Conservation (phyloP, 2,888 invertebrate genomes). For the Eupithecia inturbata region DNA sequence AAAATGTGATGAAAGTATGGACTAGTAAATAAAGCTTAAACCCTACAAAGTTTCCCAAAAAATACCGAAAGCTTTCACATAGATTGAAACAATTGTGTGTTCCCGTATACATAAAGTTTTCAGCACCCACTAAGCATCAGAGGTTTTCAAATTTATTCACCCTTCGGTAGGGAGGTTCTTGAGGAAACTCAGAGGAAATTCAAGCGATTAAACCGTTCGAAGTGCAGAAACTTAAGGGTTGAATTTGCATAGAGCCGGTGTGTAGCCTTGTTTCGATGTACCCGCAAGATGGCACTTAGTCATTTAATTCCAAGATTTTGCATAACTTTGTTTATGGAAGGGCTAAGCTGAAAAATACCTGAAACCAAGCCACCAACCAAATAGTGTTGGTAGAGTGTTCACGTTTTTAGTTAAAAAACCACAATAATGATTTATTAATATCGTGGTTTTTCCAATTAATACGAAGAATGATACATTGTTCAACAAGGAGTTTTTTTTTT, state of each 20-base stretch:
- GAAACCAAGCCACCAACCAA: background rate
- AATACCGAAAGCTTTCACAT: constrained; percentile 57
- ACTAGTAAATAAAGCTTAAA: constrained; percentile 53
- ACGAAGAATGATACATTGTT: background rate
- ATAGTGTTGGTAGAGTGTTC: background rate
- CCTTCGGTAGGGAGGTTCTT: constrained; percentile 75
- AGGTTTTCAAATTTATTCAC: constrained; percentile 83
- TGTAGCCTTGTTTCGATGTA: constrained; percentile 31
- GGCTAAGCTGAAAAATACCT: background rate
- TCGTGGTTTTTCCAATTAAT: too few species aligned
- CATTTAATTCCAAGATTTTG: constrained; percentile 39
- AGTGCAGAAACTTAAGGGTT: constrained; percentile 79
- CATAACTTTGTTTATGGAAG: constrained; percentile 30
- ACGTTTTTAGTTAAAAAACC: background rate
- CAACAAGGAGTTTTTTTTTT: background rate
- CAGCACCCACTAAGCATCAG: constrained; percentile 73
- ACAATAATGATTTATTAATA: too few species aligned
- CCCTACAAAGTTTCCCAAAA: constrained; percentile 51
- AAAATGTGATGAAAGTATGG: background rate
- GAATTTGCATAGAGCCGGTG: constrained; percentile 77
- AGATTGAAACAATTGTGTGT: constrained; percentile 61
- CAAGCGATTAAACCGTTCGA: constrained; percentile 75
- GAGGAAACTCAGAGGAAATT: constrained; percentile 71
- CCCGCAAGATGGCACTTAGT: constrained; percentile 40
- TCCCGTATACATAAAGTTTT: constrained; percentile 72